These are phyloP conservation scores for Dryococelus australis DNA, from an alignment of 2,888 invertebrate genomes.

Conservation along the genomic window DNA sequence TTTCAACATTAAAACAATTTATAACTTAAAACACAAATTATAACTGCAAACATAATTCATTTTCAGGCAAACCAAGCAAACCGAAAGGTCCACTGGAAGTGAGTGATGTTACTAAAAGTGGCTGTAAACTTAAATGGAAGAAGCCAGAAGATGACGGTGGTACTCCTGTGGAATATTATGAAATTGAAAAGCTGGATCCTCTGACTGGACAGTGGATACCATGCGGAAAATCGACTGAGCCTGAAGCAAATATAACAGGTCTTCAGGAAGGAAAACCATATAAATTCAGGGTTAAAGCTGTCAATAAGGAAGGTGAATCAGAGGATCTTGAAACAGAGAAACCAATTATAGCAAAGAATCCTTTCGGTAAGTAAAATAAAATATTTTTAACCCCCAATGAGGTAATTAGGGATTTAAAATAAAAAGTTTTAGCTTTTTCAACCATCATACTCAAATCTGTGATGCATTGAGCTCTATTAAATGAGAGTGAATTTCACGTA, in stretches of 20 bases:
- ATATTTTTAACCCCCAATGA: not conserved
- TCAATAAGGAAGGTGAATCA: slow-evolving; percentile 98
- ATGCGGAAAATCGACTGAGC: slow-evolving; percentile 85
- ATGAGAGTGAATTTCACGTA: no score
- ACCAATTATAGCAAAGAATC: slow-evolving; percentile 97
- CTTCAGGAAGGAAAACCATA: slow-evolving; percentile 95
- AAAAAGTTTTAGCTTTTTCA: no score
- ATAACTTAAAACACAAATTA: no score
- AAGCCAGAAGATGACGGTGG: slow-evolving; percentile 97
- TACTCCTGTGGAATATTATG: slow-evolving; percentile 90
- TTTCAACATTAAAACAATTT: no score
- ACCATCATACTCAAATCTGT: no score
- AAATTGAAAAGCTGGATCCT: slow-evolving; percentile 94
- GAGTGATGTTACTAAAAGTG: slow-evolving; percentile 87
- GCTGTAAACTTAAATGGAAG: slow-evolving; percentile 91
- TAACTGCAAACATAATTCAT: no score
- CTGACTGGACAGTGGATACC: slow-evolving; percentile 93
- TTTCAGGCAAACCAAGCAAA: slow-evolving; percentile 55
- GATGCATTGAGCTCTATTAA: no score
- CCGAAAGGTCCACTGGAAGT: slow-evolving; percentile 86
- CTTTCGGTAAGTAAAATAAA: slow-evolving; percentile 76
- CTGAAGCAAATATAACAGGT: slow-evolving; percentile 83
- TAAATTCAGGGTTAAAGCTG: slow-evolving; percentile 97
- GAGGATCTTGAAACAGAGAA: slow-evolving; percentile 95
- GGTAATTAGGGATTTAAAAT: no score